Base-by-base conservation (phyloP, 2,113 vertebrate genomes). In the Equus przewalskii region DNA sequence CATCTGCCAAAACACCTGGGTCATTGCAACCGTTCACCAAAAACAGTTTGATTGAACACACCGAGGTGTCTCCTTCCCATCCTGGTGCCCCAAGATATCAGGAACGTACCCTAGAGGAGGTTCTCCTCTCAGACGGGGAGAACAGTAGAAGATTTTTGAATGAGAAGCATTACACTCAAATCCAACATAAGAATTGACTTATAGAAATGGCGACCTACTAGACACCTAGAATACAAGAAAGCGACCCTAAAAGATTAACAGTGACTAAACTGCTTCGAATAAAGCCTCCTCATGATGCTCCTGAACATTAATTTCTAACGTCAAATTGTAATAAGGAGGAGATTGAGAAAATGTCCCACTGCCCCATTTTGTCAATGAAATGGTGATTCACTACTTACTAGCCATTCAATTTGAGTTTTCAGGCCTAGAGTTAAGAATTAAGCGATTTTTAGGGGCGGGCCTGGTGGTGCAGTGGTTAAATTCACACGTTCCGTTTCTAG, bases 1-100 rank as follows among this genome's bases (percentile, higher is more conserved):
- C 62, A 91, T 94, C 76, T 94, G 78, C 60, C 70, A 44, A 89
- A 96, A 87, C 16, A 72, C 82, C 67, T 58, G 67, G 78, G 78
- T 95, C 86, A 92, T 58, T 75, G 70, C 70, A 96, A 83, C 10
- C 6, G 22, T 24, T 51, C 90, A 88, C 10, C 12, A 16, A 58
- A 94, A 86, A 73, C 58, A 93, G 46, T 87, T 36, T 84, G 87
- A 44, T 76, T 69, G 49, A 78, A 54, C 19, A 69, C 54, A 49
- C 1, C 14, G 19, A 30, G 76, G 26, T 19, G n/a, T 90, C 65
- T 44, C 54, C 15, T 72, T 78, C 30, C 30, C 41, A 36, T 73
- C 36, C 41, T 60, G 44, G 73, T 51, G 26, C 19, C 56, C 67
- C 70, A 33, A 33, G 22, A 64, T 64, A 28, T 67, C 60, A 88